Base-by-base conservation (phyloP, 1,140 invertebrate species). In the Leptonema lineaticorne region DNA sequence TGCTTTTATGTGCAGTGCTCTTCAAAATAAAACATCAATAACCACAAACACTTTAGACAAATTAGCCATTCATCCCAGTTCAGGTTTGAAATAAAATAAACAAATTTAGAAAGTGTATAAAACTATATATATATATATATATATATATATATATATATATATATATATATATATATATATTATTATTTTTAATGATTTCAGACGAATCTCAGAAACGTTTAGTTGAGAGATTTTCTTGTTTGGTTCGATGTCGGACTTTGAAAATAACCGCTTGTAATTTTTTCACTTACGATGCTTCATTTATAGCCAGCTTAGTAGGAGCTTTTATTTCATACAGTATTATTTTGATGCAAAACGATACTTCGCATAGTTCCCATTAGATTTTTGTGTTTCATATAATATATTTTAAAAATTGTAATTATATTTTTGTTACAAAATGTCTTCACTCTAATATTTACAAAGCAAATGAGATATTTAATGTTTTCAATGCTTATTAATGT, bases 321-420 rank as follows among this genome's bases (percentile, higher is more conserved):
- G 46, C 45, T 64, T 64, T 64, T 18, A 64, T 64, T 16, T 64
- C 62, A 1, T 64, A 64, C 14, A 50, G 41, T 29, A 64, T 64
- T 22, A 64, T 64, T 24, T 20, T 64, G 14, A 45, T 64, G 26
- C 62, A 64, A 41, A 64, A 50, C 9, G 28, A 64, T 59, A 29
- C 57, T n/a, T 4, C 57, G 8, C 30, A 29, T 30, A 46, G 37
- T 46, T 24, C 22, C 27, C 9, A n/a, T 28, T 59, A 57, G 5
- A 48, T 20, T 37, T 8, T 37, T n/a, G n/a, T 8, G 7, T 37
- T 7, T 37, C 33, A 37, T 8, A 7, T 37, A 37, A 37, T 7
- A 37, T 37, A 37, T 37, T 37, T 8, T 37, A 37, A 8, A 37
- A n/a, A 37, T n/a, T n/a, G n/a, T n/a, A n/a, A n/a, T n/a, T n/a